Percentiles rank a stretch among this genome's conserved stretches.
Evolutionary conservation across 2,797 vertebrate species (phyloP).

Genomic region (Acanthis flammea): DNA sequence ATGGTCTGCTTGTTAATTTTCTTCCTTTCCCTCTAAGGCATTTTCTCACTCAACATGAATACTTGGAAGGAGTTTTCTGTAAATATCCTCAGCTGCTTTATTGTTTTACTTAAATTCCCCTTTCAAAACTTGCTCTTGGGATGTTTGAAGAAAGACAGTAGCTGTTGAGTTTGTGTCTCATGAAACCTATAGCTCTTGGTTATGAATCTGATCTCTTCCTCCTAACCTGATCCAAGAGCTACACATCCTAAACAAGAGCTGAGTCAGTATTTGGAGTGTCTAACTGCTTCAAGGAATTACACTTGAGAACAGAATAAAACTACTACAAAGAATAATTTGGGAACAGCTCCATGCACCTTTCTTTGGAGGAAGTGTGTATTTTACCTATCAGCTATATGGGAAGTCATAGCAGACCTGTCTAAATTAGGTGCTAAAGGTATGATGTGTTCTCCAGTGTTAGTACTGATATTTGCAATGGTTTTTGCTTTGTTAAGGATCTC

Average conservation of each 20-base stretch:
- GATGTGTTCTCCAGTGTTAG: neutral
- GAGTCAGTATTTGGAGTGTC: neutral
- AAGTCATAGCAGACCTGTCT: neutral
- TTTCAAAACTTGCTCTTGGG: neutral
- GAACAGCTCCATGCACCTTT: neutral
- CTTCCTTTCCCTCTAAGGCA: neutral
- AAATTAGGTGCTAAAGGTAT: neutral
- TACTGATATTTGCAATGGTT: neutral
- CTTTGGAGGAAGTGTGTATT: neutral
- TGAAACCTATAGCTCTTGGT: neutral
- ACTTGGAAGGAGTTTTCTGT: neutral
- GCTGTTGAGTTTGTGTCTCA: neutral
- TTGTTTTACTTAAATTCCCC: neutral
- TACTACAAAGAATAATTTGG: neutral
- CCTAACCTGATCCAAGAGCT: neutral
- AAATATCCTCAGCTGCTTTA: neutral
- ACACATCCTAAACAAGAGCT: neutral
- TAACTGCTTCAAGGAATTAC: neutral
- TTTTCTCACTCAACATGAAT: neutral
- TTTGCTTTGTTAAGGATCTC: neutral
- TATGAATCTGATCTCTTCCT: neutral
- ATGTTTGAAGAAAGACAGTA: neutral
- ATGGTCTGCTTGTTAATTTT: neutral
- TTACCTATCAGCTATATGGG: neutral
- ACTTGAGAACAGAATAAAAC: neutral